Base-by-base conservation (phyloP, 1,140 invertebrate species). In the Metopolophium dirhodum region DNA sequence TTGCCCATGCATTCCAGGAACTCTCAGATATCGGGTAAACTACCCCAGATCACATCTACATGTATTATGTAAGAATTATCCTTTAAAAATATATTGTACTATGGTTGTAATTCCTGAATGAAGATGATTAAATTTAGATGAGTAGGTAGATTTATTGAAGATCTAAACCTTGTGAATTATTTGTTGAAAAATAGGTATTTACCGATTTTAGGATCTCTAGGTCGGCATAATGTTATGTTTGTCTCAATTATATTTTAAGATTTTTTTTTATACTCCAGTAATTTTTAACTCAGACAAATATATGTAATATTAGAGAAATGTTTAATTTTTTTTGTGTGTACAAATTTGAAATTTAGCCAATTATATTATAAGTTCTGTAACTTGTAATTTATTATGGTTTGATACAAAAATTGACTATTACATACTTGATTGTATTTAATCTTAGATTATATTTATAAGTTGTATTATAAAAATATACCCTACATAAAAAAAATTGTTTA, bases 1-100 rank as follows among this genome's bases (percentile, higher is more conserved):
- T 95, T 94, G 49, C 94, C 94, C 23, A 94, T 95, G 85, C 95
- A 95, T 94, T 95, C 95, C 91, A 95, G 95, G 83, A 95, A 95
- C 91, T 95, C 95, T 93, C 95, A 95, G 94, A 95, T 94, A 91
- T 94, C 93, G 54, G 94, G 94, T 61, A 94, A 94, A 94, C 85
- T 94, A 41, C 94, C 94, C 47, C 93, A 94, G 68, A 94, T 94
- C 35, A 93, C 91, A 45, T 93, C 91, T 30, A 93, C 82, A 41
- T 93, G 91, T 51, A 93, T 93, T 41, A 86, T 86, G 91, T 93
- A 85, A 57, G 14, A 93, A 51, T 83, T n/a, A 83, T 91, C 22
- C 26, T 35, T 9, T 83, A 77, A 41, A 47, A 26, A 83, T 51
- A 91, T 91, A 45, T 91, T 82, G 22, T 82, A 82, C 26, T 91